A percentile compares a stretch with the other conserved stretches of the same genome.
Evolutionary conservation across 2,888 invertebrate genomes (phyloP).

Genomic region (Zele albiditarsus): DNA sequence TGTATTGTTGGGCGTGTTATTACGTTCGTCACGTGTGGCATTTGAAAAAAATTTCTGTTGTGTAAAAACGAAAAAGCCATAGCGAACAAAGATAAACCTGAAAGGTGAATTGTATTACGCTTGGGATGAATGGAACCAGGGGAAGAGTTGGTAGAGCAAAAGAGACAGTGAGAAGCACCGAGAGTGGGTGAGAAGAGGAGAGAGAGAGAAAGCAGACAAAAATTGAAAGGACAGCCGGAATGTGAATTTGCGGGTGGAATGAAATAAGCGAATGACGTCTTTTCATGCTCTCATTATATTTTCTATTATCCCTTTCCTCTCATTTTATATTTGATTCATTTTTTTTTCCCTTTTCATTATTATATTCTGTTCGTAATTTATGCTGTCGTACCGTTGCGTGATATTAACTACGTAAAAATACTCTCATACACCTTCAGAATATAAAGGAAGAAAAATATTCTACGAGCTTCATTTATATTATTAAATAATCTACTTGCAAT

Average conservation of each 20-base stretch:
- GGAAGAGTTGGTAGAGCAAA: constrained; percentile 36
- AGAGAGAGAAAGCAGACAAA: constrained; percentile 36
- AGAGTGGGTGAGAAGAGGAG: constrained; percentile 31
- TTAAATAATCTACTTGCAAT: not conserved
- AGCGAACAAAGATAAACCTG: constrained; percentile 40
- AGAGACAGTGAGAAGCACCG: constrained; percentile 33
- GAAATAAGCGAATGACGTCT: constrained; percentile 49
- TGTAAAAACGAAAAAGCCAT: constrained; percentile 21
- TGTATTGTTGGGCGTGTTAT: not conserved
- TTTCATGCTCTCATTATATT: constrained; percentile 44
- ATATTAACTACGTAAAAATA: not conserved
- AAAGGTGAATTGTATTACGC: constrained; percentile 49
- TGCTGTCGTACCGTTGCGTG: not conserved
- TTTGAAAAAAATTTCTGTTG: constrained; percentile 17
- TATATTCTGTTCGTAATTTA: constrained; percentile 13
- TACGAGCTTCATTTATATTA: not conserved
- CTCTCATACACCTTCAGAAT: not conserved
- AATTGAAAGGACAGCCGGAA: constrained; percentile 47
- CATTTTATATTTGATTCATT: constrained; percentile 20
- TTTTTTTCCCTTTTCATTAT: not conserved
- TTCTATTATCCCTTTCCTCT: constrained; percentile 42
- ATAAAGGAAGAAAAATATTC: not conserved
- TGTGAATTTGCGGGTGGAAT: constrained; percentile 49
- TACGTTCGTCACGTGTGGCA: not conserved
- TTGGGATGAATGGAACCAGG: not conserved